phyloP scores from a whole-genome alignment of 2,113 vertebrate genomes.

The Patagioenas fasciata region DNA sequence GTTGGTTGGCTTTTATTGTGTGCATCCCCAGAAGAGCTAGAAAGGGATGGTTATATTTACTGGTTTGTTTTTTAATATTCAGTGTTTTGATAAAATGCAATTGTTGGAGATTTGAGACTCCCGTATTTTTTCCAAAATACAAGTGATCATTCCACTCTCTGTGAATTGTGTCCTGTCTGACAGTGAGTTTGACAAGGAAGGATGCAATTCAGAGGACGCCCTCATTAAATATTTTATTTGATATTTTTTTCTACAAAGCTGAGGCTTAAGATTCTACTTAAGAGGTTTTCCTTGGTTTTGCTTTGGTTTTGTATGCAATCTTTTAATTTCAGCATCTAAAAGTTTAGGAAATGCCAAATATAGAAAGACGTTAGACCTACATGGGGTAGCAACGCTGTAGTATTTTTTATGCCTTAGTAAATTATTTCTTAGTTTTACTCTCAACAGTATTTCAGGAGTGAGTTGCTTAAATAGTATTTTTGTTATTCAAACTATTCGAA shows the following conservation, averaged over 20 bases:
- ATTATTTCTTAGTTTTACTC: neutral
- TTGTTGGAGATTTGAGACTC: neutral
- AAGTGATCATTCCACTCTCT: neutral
- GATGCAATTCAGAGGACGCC: neutral
- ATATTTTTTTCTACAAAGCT: neutral
- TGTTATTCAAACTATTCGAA: neutral
- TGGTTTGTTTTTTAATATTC: neutral
- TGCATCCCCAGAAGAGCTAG: neutral
- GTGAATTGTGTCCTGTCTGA: neutral
- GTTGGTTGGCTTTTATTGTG: neutral
- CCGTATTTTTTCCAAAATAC: neutral
- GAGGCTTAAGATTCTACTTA: neutral
- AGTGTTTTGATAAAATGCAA: neutral
- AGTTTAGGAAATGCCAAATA: neutral
- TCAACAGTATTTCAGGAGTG: neutral
- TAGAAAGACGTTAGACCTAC: neutral
- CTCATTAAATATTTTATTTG: neutral
- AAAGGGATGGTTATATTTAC: neutral
- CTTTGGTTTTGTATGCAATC: neutral
- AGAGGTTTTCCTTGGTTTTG: neutral
- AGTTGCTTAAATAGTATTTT: neutral
- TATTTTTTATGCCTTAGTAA: neutral
- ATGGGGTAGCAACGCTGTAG: neutral
- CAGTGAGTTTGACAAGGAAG: neutral
- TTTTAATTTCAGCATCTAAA: constrained; percentile 1